Evolutionary conservation across 1,140 invertebrate genomes (phyloP), one percentile per base, ranked within the genome.

Genomic region (Tetramorium alpestre): DNA sequence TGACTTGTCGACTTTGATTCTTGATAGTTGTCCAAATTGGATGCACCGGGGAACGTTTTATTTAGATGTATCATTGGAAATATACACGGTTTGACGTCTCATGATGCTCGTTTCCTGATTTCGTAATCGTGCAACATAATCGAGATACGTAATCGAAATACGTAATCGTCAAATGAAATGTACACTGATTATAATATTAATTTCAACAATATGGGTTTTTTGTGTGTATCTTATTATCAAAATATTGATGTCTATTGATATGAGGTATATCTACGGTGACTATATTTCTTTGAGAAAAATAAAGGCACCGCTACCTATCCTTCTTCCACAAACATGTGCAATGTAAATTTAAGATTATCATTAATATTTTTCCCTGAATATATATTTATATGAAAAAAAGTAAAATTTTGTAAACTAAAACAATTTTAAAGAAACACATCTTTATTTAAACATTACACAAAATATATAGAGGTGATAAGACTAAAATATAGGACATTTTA

Each of bases 1-100:
- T 87, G 18, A 28, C 73, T 90, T 90, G 85, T 88, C 73, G 87
- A 56, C 47, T 62, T 38, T 64, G 25, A 33, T 44, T 54, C 33
- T 18, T 44, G 62, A 80, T 51, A 47, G 25, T 69, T 38, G 41
- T 77, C 41, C 38, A 44, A 77, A 77, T 76, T 56, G 73, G n/a
- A 60, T 60, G 25, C 16, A 8, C 25, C 25, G 25, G 5, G 18
- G 16, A n/a, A 13, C 38, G 38, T 81, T 69, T 70, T 33, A 54
- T 81, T 81, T 69, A 44, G 28, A 28, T 28, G 8, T 51, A 18
- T 56, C 47, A 81, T 81, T 8, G 8, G 16, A 11, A 41, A 25
- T 44, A 41, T 44, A 41, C 38, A 51, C 16, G 16, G 3, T 33
- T 54, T 54, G 47, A 51, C 56, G n/a, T 41, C 13, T n/a, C 47